Conservation (phyloP, 2,113 vertebrate genomes). For the Tetrax tetrax region DNA sequence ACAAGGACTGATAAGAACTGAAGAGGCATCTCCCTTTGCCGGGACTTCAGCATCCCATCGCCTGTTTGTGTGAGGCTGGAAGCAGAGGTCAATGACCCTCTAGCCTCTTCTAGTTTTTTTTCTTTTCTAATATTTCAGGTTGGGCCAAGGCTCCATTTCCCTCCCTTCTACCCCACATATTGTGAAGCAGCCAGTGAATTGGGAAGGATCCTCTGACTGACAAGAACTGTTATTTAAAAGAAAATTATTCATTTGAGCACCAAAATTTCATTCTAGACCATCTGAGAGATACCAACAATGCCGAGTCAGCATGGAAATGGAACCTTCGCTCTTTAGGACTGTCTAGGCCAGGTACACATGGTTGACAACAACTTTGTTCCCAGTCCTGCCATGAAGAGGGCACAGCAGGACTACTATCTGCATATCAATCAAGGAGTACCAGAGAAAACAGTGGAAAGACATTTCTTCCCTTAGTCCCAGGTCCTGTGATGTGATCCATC, state of each 20-base stretch:
- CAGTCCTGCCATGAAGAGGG: background rate
- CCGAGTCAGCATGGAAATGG: background rate
- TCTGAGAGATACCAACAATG: background rate
- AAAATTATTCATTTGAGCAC: background rate
- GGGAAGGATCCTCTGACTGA: background rate
- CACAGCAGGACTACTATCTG: background rate
- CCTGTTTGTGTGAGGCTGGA: background rate
- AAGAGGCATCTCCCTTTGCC: background rate
- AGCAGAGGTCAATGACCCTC: background rate
- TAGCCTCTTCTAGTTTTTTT: background rate
- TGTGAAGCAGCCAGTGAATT: background rate
- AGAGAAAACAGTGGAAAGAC: background rate
- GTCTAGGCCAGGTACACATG: background rate
- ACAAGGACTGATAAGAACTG: background rate
- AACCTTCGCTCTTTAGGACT: background rate
- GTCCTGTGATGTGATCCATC: background rate
- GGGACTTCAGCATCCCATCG: background rate
- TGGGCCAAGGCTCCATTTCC: background rate
- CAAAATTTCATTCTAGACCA: background rate
- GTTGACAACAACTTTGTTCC: background rate
- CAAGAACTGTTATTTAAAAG: background rate
- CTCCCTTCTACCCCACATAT: background rate
- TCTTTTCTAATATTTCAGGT: background rate
- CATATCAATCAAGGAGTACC: background rate
- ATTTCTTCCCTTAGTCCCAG: background rate